Base-by-base conservation (phyloP, 2,113 vertebrate species). In the Gymnocephalus cernua region DNA sequence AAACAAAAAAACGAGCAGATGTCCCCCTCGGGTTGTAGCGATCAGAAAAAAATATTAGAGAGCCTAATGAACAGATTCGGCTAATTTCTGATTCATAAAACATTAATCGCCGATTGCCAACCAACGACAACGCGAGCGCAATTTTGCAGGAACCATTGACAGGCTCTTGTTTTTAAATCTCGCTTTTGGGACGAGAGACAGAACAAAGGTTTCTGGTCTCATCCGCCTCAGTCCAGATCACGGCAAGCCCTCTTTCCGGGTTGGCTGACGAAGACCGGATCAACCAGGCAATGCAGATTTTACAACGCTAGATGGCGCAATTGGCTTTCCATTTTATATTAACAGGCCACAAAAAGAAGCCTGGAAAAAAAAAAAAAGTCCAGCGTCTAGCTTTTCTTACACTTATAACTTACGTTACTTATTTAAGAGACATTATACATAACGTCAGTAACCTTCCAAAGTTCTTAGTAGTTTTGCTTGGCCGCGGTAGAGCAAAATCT, bases 121-220 rank as follows among this genome's bases (percentile, higher is more conserved):
- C 16, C 47, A 63, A 8, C 51, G 15, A 32, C 51, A 45, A 73
- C 16, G 15, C n/a, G 45, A 35, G 56, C 21, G 62, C 47, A 6
- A 9, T 15, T 67, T 35, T 41, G 67, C n/a, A 29, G 62, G 77
- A 80, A n/a, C 74, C 81, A 79, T 76, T 41, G 51, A 68, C 9
- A 5, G 47, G 71, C 59, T 73, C 74, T 35, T 48, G 57, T 70
- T 78, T 85, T 23, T 27, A 50, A 69, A 69, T 86, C 74, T 74
- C 53, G 85, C 12, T 53, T 29, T 35, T 38, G 65, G 63, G 77
- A 83, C 66, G 58, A 74, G 79, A 79, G 45, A 63, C 86, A 79
- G 92, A 93, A 94, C 93, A 93, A 93, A 89, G 90, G 92, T 92
- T 91, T 89, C 92, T 93, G 93, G 93, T 93, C 93, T 90, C 85